Evolutionary conservation across 2,113 vertebrate genomes (phyloP).

Genomic region (Eulacestoma nigropectus): DNA sequence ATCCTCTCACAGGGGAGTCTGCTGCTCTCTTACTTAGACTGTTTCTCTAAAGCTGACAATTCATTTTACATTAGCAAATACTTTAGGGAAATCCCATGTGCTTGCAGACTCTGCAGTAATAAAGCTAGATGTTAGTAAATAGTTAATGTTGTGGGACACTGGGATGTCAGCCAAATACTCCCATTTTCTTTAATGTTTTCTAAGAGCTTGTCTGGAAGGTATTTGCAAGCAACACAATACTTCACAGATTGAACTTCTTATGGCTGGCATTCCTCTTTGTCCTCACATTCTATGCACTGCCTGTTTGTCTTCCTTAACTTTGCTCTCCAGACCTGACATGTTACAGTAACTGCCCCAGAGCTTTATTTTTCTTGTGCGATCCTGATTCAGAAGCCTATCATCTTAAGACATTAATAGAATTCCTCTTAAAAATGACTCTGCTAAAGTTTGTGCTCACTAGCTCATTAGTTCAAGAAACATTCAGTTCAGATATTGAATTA

Average conservation of each 20-base stretch:
- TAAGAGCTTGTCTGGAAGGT: conserved; percentile 52
- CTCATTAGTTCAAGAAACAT: background rate
- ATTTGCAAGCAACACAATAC: conserved; percentile 43
- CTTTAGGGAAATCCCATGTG: conserved; percentile 36
- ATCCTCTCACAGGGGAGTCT: conserved; percentile 45
- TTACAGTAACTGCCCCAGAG: background rate
- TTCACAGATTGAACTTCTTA: conserved; percentile 29
- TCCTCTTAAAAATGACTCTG: background rate
- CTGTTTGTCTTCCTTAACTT: background rate
- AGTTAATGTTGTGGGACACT: conserved; percentile 58
- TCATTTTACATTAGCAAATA: conserved; percentile 64
- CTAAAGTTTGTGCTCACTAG: background rate
- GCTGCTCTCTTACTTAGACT: conserved; percentile 34
- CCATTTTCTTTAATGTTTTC: conserved; percentile 59
- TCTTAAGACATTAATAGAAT: background rate
- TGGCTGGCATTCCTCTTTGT: background rate
- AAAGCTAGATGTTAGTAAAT: conserved; percentile 60
- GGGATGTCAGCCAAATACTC: conserved; percentile 56
- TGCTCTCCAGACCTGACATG: background rate
- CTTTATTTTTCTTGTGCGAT: background rate
- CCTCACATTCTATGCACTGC: background rate
- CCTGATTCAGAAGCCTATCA: background rate
- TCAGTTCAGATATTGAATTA: background rate
- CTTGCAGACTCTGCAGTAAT: conserved; percentile 33
- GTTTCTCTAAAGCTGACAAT: conserved; percentile 55